Percentiles rank a stretch among this genome's conserved stretches.
Conservation (phyloP, 2,113 vertebrate genomes). For the Polyodon spathula region DNA sequence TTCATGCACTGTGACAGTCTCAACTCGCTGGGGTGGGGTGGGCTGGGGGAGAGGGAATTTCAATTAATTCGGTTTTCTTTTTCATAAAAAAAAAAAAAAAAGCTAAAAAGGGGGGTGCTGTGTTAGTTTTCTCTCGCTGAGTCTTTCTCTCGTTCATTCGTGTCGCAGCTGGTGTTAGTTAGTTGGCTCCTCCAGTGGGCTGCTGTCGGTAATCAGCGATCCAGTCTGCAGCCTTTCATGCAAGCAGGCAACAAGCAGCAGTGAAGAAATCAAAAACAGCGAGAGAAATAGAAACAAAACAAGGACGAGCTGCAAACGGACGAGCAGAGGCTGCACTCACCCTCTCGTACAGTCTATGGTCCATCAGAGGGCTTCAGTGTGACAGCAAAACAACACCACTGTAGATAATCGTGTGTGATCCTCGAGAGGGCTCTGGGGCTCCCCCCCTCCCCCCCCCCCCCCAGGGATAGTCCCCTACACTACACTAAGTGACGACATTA, state of each 20-base stretch:
- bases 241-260: conserved; percentile 95
- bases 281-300: conserved; percentile 37
- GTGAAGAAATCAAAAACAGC: conserved; percentile 44
- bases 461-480: no score
- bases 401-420: no score
- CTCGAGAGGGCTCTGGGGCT: no score
- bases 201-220: conserved; percentile 35
- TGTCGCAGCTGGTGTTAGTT: conserved; percentile 38
- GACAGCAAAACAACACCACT: conserved; percentile 98
- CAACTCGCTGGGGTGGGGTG: conserved; percentile 31
- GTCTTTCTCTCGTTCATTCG: conserved; percentile 53
- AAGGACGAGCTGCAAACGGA: conserved; percentile 49
- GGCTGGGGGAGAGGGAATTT: conserved; percentile 28
- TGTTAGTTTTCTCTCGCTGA: conserved; percentile 51
- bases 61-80: conserved; percentile 9
- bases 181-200: conserved; percentile 51
- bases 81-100: not conserved
- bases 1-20: conserved; percentile 56
- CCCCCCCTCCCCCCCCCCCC: no score
- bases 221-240: conserved; percentile 80
- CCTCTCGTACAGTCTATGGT: conserved; percentile 99
- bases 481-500: no score
- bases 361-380: conserved; percentile 98
- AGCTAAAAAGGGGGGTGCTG: conserved; percentile 31
- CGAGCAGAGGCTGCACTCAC: conserved; percentile 98